Evolutionary conservation across 2,113 vertebrate species (phyloP).

Genomic region (Mus spicilegus): DNA sequence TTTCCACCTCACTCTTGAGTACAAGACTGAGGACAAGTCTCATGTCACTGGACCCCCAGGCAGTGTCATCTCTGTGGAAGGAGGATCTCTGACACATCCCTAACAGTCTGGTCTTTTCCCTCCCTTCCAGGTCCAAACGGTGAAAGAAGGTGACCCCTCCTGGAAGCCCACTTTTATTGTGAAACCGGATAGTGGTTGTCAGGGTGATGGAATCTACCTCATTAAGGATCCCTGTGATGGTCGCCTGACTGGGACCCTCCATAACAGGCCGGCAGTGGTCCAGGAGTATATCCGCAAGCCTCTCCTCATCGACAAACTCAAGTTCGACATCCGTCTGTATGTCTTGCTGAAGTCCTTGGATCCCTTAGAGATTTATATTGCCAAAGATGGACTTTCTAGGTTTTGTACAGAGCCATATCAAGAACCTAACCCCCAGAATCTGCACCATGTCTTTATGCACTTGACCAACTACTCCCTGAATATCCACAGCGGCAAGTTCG

Average conservation of each 20-base stretch:
- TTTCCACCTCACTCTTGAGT: neutral
- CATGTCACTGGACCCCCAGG: fast-evolving
- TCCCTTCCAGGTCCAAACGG: constrained; percentile 88
- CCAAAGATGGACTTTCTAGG: constrained; percentile 97
- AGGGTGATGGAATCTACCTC: constrained; percentile 99
- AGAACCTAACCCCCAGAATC: constrained; percentile 95
- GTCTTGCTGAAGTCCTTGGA: constrained; percentile 96
- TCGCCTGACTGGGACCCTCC: constrained; percentile 87
- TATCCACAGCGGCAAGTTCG: constrained; percentile 94
- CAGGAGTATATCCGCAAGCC: constrained; percentile 98
- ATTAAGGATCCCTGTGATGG: constrained; percentile 94
- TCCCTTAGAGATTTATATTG: constrained; percentile 97
- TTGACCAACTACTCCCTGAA: constrained; percentile 99
- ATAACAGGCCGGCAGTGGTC: constrained; percentile 93
- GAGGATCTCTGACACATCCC: fast-evolving
- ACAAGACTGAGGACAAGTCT: neutral
- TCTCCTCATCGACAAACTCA: constrained; percentile 96
- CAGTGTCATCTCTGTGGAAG: neutral
- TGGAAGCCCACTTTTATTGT: constrained; percentile 96
- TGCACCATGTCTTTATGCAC: constrained; percentile 98
- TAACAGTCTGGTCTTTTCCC: neutral
- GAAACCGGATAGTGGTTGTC: constrained; percentile 97
- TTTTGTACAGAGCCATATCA: constrained; percentile 99
- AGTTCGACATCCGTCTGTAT: constrained; percentile 98
- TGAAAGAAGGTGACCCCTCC: constrained; percentile 90